phyloP scores from a whole-genome alignment of 2,113 vertebrate genomes.

The Crotalus viridis region DNA sequence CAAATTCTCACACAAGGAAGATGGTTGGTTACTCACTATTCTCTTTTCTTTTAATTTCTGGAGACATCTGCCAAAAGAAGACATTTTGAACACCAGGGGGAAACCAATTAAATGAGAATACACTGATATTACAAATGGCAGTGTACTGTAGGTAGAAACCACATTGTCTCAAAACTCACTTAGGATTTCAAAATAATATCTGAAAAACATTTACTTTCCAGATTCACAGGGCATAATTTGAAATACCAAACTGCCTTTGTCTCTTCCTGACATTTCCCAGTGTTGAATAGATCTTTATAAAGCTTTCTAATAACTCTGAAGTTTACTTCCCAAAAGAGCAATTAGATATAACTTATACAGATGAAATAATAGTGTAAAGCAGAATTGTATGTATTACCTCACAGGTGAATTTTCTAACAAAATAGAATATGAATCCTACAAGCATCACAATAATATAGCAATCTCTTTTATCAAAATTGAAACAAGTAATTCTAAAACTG shows the following conservation, averaged over 20 bases:
- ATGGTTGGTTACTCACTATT: not conserved
- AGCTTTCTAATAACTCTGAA: not conserved
- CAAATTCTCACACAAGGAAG: not conserved
- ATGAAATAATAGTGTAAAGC: not conserved
- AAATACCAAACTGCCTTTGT: not conserved
- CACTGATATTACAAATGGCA: not conserved
- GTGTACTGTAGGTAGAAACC: not conserved
- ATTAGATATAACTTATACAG: not conserved
- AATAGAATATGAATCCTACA: not conserved
- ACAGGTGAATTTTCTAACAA: not conserved
- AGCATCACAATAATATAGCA: not conserved
- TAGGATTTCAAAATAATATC: not conserved
- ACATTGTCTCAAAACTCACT: not conserved
- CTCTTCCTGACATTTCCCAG: not conserved
- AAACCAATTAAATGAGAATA: not conserved
- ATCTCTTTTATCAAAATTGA: not conserved
- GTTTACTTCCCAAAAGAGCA: not conserved
- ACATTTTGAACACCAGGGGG: not conserved
- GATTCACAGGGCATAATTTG: not conserved
- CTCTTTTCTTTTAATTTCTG: not conserved
- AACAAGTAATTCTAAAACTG: not conserved
- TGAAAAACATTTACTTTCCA: not conserved
- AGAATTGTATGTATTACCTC: not conserved
- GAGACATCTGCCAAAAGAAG: not conserved
- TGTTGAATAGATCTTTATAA: not conserved